phyloP scores from a whole-genome alignment of 1,140 invertebrate species.

The Protaetia brevitarsis region DNA sequence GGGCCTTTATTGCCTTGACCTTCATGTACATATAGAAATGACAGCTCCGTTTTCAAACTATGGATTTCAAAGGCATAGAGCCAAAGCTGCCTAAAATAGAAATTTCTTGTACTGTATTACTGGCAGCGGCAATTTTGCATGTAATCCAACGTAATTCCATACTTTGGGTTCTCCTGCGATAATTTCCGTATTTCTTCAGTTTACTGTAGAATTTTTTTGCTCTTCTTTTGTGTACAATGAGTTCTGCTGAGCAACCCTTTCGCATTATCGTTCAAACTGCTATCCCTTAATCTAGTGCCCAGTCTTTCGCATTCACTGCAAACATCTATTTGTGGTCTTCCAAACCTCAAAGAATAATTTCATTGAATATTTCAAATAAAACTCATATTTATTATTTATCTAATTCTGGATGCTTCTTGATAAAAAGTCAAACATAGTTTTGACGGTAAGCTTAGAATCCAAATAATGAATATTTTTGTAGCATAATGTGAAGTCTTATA shows the following conservation, averaged over 20 bases:
- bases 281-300: conserved; percentile 12
- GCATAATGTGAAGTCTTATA: conserved; percentile 30
- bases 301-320: conserved; percentile 36
- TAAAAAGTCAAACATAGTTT: conserved; percentile 42
- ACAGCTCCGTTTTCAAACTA: conserved; percentile 34
- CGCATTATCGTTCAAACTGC: conserved; percentile 27
- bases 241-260: conserved; percentile 38
- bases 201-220: conserved; percentile 39
- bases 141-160: conserved; percentile 40
- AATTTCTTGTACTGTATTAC: conserved; percentile 28
- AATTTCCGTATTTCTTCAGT: conserved; percentile 32
- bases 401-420: conserved; percentile 33
- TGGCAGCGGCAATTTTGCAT: conserved; percentile 41
- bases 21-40: conserved; percentile 35
- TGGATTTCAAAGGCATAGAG: conserved; percentile 41
- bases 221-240: conserved; percentile 31
- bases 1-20: conserved; percentile 32
- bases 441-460: conserved; percentile 38
- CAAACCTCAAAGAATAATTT: conserved; percentile 39
- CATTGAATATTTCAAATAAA: conserved; percentile 39
- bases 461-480: conserved; percentile 38
- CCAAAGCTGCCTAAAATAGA: conserved; percentile 41
- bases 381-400: conserved; percentile 37
- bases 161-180: conserved; percentile 28
- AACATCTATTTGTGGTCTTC: conserved; percentile 39